phyloP scores from a whole-genome alignment of 2,113 vertebrate genomes.

The Emberiza fucata region DNA sequence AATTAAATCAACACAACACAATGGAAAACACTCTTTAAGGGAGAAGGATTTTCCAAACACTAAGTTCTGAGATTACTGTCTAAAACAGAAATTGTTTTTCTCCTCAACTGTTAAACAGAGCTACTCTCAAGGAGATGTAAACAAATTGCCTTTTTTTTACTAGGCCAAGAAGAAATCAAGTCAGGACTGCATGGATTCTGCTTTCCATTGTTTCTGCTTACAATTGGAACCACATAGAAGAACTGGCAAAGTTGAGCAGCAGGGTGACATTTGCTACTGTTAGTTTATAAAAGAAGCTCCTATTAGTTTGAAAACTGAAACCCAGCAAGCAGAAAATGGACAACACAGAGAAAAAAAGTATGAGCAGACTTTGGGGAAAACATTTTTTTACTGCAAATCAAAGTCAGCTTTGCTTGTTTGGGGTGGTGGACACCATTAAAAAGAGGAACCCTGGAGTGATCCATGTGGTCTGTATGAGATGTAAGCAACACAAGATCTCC shows the following conservation, averaged over 20 bases:
- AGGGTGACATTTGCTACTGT: background rate
- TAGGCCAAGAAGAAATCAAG: background rate
- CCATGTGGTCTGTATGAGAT: background rate
- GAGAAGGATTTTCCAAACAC: background rate
- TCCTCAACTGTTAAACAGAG: background rate
- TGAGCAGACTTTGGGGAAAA: background rate
- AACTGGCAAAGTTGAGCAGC: background rate
- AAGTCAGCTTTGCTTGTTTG: background rate
- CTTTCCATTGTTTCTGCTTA: background rate
- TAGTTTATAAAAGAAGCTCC: background rate
- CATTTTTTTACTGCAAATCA: background rate
- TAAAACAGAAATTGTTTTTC: background rate
- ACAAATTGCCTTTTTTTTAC: background rate
- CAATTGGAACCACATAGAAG: background rate
- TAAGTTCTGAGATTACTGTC: background rate
- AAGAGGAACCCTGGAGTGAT: background rate
- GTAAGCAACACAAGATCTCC: background rate
- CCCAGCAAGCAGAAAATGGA: background rate
- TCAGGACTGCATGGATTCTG: background rate
- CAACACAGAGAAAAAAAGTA: background rate
- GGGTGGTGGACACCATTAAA: background rate
- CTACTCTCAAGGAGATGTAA: background rate
- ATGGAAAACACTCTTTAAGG: background rate
- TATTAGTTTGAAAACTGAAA: background rate
- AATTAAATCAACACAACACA: background rate